phyloP scores from a whole-genome alignment of 2,113 vertebrate species.

The Menura novaehollandiae region DNA sequence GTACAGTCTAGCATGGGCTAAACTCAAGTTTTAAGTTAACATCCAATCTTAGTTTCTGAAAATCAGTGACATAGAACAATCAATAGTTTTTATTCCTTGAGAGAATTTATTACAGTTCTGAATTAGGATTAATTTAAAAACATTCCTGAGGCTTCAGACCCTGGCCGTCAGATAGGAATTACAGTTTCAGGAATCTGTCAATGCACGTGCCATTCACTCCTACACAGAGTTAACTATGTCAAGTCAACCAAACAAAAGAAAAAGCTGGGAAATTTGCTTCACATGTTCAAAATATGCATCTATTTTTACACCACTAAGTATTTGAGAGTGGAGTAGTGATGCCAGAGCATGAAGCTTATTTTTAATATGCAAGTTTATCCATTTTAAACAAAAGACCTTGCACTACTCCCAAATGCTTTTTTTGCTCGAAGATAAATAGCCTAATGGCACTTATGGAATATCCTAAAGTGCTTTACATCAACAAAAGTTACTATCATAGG shows the following conservation, averaged over 20 bases:
- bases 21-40: neutral
- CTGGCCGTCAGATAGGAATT: neutral
- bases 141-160: neutral
- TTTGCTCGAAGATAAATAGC: neutral
- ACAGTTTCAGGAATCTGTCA: neutral
- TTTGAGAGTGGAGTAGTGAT: neutral
- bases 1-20: neutral
- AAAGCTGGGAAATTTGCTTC: neutral
- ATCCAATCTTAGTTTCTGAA: neutral
- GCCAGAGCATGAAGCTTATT: neutral
- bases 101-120: neutral
- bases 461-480: conserved; percentile 37
- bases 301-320: neutral
- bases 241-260: neutral
- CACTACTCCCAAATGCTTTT: neutral
- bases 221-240: neutral
- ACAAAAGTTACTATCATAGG: conserved; percentile 33
- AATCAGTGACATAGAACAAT: neutral
- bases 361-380: neutral
- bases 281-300: neutral
- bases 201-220: neutral
- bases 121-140: neutral
- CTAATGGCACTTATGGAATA: conserved; percentile 6
- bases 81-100: neutral
- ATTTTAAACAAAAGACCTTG: conserved; percentile 17